Evolutionary conservation across 2,797 vertebrate genomes (phyloP), one percentile per base, ranked within the genome.

Genomic region (Pseudochirops cupreus): DNA sequence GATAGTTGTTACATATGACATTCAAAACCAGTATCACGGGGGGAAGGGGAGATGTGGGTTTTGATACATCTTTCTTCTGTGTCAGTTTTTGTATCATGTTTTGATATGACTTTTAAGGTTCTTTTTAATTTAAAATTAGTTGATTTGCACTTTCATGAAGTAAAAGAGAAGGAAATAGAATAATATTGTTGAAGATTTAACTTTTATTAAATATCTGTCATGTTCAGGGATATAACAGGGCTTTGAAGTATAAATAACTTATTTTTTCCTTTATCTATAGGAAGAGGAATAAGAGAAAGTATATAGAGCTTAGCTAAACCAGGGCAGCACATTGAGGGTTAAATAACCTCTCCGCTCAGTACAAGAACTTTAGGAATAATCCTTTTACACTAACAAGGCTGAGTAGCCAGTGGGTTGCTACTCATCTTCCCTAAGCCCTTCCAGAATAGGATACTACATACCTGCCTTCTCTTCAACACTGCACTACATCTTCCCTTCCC

Each of bases 51-150:
- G 93, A 56, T 56, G 33, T 74, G 56, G 52, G 31, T 31, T 53
- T 53, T 91, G 94, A 62, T 82, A 96, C 91, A 31, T 96, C 55
- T 94, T 93, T 93, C 46, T 95, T 62, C 95, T 91, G 3, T 56
- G 67, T 21, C 59, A 33, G 59, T 62, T 62, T 62, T 62, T 67
- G 5, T 67, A 59, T 53, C 1, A 54, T 90, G 55, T 94, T 92
- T 96, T 91, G 57, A 92, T 95, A 53, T 11, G 46, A 50, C 56
- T 93, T 95, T 93, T 90, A 95, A 28, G 67, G 92, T 93, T n/a
- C 57, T 74, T 13, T 93, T 13, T 92, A 91, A 92, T 91, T 93
- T 92, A 62, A 9, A 52, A 95, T 90, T 58, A 46, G 4, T 95
- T 96, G 89, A 91, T 91, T 90, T 93, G 87, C 56, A 91, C 95